Conservation (phyloP, 2,888 invertebrate genomes). For the Plemyria rubiginata region DNA sequence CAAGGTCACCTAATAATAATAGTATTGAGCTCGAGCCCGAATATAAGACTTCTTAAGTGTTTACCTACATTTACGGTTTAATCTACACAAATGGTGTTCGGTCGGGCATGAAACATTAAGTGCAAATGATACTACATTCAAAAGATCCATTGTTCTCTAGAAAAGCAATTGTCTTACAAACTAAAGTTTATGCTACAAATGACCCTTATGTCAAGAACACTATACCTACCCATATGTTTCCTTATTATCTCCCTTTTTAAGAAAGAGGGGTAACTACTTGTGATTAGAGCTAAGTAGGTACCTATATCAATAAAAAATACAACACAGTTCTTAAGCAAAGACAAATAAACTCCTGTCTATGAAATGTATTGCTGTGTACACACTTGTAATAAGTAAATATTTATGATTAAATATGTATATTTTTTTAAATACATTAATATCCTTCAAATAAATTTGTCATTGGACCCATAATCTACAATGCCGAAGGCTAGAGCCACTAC, state of each 20-base stretch:
- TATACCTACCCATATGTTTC: too few relatives aligned
- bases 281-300: too few relatives aligned
- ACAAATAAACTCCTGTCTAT: too few relatives aligned
- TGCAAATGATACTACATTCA: slow-evolving; percentile 15
- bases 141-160: slow-evolving; percentile 5
- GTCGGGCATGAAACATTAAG: slow-evolving; percentile 19
- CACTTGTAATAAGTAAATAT: too few relatives aligned
- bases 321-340: too few relatives aligned
- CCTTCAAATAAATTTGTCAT: too few relatives aligned
- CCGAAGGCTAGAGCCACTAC: too few relatives aligned
- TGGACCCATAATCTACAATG: too few relatives aligned
- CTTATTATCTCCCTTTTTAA: neutral
- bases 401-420: too few relatives aligned
- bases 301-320: too few relatives aligned
- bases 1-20: neutral
- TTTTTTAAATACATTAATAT: too few relatives aligned
- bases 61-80: neutral
- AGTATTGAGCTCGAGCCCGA: neutral
- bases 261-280: neutral
- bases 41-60: neutral
- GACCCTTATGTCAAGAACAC: neutral
- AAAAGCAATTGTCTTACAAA: slow-evolving; percentile 1
- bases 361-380: too few relatives aligned
- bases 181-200: neutral
- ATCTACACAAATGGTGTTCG: slow-evolving; percentile 1